Percentiles rank a stretch among this genome's conserved stretches.
Conservation (phyloP, 2,113 vertebrate species). For the Rhegmatorhina hoffmannsi region DNA sequence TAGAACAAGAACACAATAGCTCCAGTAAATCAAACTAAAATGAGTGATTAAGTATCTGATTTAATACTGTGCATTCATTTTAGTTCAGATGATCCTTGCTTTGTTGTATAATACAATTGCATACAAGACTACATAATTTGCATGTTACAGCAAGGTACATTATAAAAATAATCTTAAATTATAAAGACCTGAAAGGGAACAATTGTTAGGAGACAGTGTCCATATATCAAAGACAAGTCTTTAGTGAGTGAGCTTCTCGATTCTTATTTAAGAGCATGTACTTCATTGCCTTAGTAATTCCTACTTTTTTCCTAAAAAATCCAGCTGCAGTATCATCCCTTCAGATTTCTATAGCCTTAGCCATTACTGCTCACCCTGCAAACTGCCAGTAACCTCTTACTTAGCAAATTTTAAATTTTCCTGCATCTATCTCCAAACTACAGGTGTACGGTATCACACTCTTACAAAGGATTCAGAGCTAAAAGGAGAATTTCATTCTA, state of each 20-base stretch:
- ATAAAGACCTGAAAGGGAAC: constrained; percentile 11
- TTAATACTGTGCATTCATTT: constrained; percentile 51
- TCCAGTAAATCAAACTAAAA: constrained; percentile 76
- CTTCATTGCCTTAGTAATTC: constrained; percentile 3
- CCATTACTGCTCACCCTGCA: background rate
- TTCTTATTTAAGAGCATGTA: constrained; percentile 22
- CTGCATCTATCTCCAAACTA: constrained; percentile 29
- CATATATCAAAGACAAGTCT: constrained; percentile 61
- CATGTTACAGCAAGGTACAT: constrained; percentile 47
- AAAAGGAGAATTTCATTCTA: constrained; percentile 18
- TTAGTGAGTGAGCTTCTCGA: background rate
- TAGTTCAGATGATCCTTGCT: constrained; percentile 27
- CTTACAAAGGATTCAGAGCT: background rate
- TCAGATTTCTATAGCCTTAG: background rate
- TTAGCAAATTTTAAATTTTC: constrained; percentile 19
- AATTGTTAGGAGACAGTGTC: background rate
- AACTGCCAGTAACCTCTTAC: constrained; percentile 6
- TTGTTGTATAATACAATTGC: constrained; percentile 7
- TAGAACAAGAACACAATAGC: constrained; percentile 69
- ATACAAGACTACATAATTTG: constrained; percentile 25
- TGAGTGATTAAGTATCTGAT: constrained; percentile 64
- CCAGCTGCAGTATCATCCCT: background rate
- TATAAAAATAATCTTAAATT: constrained; percentile 70
- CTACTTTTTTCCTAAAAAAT: constrained; percentile 35
- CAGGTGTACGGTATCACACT: background rate